Percentiles rank a stretch among this genome's conserved stretches.
Evolutionary conservation across 2,113 vertebrate genomes (phyloP).

Genomic region (Chaetodon trifascialis): DNA sequence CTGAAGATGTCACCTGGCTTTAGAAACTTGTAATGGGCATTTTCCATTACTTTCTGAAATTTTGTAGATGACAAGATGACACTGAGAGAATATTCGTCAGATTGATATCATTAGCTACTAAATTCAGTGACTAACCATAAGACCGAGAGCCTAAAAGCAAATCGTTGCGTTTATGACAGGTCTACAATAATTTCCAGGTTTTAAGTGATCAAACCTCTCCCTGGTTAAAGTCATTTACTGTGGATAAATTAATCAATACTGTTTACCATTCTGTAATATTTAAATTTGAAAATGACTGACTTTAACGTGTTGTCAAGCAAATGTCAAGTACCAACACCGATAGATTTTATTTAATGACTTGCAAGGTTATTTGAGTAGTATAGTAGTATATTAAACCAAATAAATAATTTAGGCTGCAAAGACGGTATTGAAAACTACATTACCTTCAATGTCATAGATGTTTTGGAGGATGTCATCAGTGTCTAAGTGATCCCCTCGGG

Average conservation of each 20-base stretch:
- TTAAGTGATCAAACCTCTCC: not conserved
- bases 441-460: conserved; percentile 87
- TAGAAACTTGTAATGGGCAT: not conserved
- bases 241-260: not conserved
- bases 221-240: not conserved
- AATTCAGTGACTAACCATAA: not conserved
- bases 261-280: not conserved
- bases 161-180: not conserved
- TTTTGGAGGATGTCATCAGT: conserved; percentile 87
- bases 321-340: too few relatives aligned
- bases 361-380: not conserved
- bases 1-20: not conserved
- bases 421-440: not conserved
- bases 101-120: too few relatives aligned
- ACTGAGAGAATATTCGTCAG: not conserved
- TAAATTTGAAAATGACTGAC: not conserved
- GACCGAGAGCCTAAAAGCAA: not conserved
- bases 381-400: not conserved
- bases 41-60: not conserved
- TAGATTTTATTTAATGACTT: too few relatives aligned
- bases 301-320: not conserved
- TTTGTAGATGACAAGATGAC: not conserved
- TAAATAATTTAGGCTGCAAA: not conserved
- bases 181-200: not conserved
- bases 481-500: conserved; percentile 81